Conservation (phyloP, 2,888 invertebrate species). For the Nysson spinosus region DNA sequence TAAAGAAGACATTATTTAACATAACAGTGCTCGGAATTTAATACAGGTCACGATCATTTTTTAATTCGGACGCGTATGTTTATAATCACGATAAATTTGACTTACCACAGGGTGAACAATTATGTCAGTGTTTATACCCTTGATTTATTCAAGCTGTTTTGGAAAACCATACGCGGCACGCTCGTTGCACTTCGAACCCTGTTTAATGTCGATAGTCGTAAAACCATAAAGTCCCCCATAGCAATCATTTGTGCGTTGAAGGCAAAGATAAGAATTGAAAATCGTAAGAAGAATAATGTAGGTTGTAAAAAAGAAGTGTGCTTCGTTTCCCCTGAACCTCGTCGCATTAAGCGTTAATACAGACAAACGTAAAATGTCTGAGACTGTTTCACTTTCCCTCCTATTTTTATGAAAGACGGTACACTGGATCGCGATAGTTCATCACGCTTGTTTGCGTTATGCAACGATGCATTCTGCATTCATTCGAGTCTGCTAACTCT, state of each 20-base stretch:
- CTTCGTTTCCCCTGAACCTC: neutral
- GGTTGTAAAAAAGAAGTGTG: neutral
- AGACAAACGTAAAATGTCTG: neutral
- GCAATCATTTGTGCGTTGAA: constrained; percentile 12
- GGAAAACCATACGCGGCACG: constrained; percentile 1
- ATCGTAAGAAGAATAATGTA: constrained; percentile 9
- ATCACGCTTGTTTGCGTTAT: constrained; percentile 49
- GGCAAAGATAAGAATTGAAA: constrained; percentile 29
- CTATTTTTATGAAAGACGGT: neutral
- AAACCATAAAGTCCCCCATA: constrained; percentile 21
- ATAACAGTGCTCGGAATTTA: too few relatives aligned
- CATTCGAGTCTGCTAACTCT: constrained; percentile 50
- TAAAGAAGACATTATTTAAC: too few relatives aligned
- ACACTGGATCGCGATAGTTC: neutral
- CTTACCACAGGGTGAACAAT: too few relatives aligned
- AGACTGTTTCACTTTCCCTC: neutral
- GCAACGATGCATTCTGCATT: constrained; percentile 66
- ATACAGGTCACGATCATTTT: too few relatives aligned
- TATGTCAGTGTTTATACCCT: constrained; percentile 28
- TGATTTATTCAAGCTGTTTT: constrained; percentile 35
- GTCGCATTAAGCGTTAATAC: constrained; percentile 1
- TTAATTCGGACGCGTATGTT: too few relatives aligned
- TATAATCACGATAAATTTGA: constrained; percentile 28
- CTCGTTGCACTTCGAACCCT: constrained; percentile 15
- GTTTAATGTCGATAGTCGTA: constrained; percentile 29